Evolutionary conservation across 2,113 vertebrate species (phyloP).

Genomic region (Catagonus wagneri): DNA sequence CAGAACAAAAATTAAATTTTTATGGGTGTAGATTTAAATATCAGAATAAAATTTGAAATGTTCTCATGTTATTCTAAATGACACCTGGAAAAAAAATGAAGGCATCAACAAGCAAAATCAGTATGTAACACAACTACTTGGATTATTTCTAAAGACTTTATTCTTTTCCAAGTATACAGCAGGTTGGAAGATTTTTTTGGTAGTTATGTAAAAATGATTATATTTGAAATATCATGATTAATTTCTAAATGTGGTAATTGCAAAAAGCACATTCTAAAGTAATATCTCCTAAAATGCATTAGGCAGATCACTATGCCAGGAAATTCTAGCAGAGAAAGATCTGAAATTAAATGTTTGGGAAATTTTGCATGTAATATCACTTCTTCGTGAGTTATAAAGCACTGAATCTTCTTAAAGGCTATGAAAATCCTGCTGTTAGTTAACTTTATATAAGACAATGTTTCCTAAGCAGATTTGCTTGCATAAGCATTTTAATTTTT

Average conservation of each 20-base stretch:
- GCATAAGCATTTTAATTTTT: neutral
- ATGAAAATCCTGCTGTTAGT: neutral
- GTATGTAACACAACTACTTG: conserved; percentile 32
- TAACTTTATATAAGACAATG: neutral
- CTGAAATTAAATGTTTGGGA: conserved; percentile 29
- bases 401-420: neutral
- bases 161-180: neutral
- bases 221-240: neutral
- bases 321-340: neutral
- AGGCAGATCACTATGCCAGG: neutral
- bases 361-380: neutral
- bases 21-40: conserved; percentile 77
- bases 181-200: neutral
- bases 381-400: neutral
- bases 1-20: conserved; percentile 78
- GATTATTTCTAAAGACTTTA: neutral
- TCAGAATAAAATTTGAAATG: conserved; percentile 66
- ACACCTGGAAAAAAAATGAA: conserved; percentile 79
- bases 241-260: neutral
- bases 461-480: neutral
- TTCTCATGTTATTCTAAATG: conserved; percentile 70
- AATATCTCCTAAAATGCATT: neutral
- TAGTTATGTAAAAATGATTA: neutral
- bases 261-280: conserved; percentile 24
- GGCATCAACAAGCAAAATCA: neutral